A percentile compares a stretch with the other conserved stretches of the same genome.
Conservation (phyloP, 92 coral and sea anemone genomes). For the Epizoanthus ramosus region DNA sequence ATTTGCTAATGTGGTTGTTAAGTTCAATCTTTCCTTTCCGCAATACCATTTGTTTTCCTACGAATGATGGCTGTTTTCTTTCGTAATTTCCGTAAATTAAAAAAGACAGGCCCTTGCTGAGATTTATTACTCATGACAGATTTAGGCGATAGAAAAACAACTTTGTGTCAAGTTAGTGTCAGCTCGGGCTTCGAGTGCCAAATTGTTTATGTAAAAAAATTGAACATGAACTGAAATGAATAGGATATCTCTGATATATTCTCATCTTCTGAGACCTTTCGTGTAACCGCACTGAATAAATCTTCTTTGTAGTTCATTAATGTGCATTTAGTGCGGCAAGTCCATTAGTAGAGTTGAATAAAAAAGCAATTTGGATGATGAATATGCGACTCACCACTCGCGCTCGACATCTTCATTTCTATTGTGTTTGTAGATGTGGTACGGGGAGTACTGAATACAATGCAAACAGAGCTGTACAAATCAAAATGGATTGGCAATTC, state of each 20-base stretch:
- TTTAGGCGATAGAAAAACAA: slow-evolving; percentile 26
- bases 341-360: slow-evolving; percentile 43
- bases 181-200: slow-evolving; percentile 41
- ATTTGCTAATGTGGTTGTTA: slow-evolving; percentile 63
- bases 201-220: slow-evolving; percentile 40
- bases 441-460: slow-evolving; percentile 37
- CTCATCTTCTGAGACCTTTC: slow-evolving; percentile 9
- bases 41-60: slow-evolving; percentile 21
- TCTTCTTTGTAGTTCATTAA: slow-evolving; percentile 1
- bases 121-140: slow-evolving; percentile 24
- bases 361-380: slow-evolving; percentile 37
- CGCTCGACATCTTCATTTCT: slow-evolving; percentile 28
- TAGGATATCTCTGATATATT: slow-evolving; percentile 16
- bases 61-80: slow-evolving; percentile 16
- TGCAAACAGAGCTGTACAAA: slow-evolving; percentile 43
- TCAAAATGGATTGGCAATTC: slow-evolving; percentile 28
- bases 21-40: slow-evolving; percentile 15
- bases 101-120: slow-evolving; percentile 27
- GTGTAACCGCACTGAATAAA: slow-evolving; percentile 33
- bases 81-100: slow-evolving; percentile 33
- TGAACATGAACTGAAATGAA: slow-evolving; percentile 28
- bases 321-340: slow-evolving; percentile 1
- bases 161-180: slow-evolving; percentile 25
- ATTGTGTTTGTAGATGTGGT: slow-evolving; percentile 45
- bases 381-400: slow-evolving; percentile 19